These are phyloP conservation scores for Riparia riparia DNA, from an alignment of 2,113 vertebrate species.

Conservation along the genomic window DNA sequence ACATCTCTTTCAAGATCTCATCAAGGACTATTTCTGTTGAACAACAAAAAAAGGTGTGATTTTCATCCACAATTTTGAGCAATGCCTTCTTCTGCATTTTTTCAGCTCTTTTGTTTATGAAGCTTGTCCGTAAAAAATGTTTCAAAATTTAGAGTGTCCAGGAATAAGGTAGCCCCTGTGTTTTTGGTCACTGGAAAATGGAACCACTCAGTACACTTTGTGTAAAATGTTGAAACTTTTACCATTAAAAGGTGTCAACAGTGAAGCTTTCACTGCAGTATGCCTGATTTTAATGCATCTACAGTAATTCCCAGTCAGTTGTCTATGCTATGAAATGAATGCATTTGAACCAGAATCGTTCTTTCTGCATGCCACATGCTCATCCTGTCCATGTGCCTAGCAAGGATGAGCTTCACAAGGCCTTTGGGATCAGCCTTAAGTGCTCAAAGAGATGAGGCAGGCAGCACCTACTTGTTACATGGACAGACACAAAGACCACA, in stretches of 20 bases:
- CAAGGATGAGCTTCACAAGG: constrained; percentile 86
- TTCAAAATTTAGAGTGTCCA: constrained; percentile 44
- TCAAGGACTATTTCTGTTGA: background rate
- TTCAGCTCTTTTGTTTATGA: background rate
- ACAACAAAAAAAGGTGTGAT: background rate
- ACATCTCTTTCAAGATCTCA: background rate
- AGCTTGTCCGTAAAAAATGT: background rate
- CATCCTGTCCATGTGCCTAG: constrained; percentile 82
- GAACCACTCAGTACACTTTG: constrained; percentile 75
- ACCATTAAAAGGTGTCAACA: constrained; percentile 71
- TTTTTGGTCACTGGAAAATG: background rate
- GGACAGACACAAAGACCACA: constrained; percentile 91
- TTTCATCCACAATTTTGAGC: constrained; percentile 32
- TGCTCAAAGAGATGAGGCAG: constrained; percentile 86
- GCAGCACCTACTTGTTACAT: constrained; percentile 93
- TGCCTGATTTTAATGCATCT: constrained; percentile 86
- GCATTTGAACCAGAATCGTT: constrained; percentile 80
- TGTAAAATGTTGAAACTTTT: constrained; percentile 86
- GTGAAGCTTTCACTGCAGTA: constrained; percentile 83
- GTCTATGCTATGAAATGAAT: constrained; percentile 86
- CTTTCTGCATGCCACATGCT: constrained; percentile 88
- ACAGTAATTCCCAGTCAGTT: constrained; percentile 75
- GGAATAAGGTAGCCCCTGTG: constrained; percentile 9
- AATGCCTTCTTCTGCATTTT: background rate
- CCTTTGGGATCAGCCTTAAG: constrained; percentile 82